These are phyloP conservation scores for Xylocopa sonorina DNA, from an alignment of 1,140 invertebrate genomes.

Conservation along the genomic window DNA sequence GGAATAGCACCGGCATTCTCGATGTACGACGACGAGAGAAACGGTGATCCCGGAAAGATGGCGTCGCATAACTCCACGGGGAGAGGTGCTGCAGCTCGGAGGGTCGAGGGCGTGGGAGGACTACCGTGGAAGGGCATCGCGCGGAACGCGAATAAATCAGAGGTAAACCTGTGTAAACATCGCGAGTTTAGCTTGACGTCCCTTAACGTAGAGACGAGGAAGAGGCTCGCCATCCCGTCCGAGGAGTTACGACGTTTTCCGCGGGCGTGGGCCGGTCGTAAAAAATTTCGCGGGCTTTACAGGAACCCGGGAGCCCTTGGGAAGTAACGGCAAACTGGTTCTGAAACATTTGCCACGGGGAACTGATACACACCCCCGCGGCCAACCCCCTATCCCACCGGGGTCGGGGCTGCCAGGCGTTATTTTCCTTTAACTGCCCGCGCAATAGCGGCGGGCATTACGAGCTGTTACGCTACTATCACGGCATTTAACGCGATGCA, in stretches of 20 bases:
- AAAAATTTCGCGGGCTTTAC: slow-evolving; percentile 9
- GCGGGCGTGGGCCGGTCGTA: slow-evolving; percentile 12
- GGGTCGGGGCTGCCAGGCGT: neutral
- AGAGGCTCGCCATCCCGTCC: neutral
- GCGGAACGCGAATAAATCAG: slow-evolving; percentile 62
- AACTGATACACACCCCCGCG: too few species aligned
- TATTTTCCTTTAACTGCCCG: slow-evolving; percentile 34
- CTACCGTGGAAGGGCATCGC: neutral
- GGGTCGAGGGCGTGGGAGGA: neutral
- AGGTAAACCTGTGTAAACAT: slow-evolving; percentile 63
- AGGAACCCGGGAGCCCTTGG: too few species aligned
- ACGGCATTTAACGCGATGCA: slow-evolving; percentile 45
- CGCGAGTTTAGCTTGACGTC: slow-evolving; percentile 44
- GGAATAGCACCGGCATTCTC: neutral
- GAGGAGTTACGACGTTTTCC: slow-evolving; percentile 20
- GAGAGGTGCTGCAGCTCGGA: too few species aligned
- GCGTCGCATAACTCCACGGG: neutral
- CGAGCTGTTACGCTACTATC: slow-evolving; percentile 45
- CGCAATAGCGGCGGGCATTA: slow-evolving; percentile 33
- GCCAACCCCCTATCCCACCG: too few species aligned
- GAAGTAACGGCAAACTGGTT: neutral
- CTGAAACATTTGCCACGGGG: neutral
- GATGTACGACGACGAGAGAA: neutral
- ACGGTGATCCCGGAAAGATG: slow-evolving; percentile 6
- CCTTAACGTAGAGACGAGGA: slow-evolving; percentile 8